Evolutionary conservation across 2,797 vertebrate species (phyloP), one percentile per base, ranked within the genome.

Genomic region (Smutsia gigantea): DNA sequence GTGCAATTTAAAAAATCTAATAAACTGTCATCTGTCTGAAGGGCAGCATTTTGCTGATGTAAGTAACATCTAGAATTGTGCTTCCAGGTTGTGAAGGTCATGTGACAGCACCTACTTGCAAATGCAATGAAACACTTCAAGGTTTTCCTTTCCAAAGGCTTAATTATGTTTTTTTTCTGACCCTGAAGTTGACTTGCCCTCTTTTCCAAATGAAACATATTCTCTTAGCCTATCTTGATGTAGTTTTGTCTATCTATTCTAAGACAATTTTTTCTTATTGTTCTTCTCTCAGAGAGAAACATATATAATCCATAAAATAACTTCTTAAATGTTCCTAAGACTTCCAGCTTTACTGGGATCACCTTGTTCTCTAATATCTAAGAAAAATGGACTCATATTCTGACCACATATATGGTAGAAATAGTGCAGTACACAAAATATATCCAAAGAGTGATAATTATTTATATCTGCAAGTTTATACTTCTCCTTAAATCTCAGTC

Each of bases 1-100:
- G 66, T 51, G 1, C 5, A 94, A 81, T 82, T 96, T 84, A 34
- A 69, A 93, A 81, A 94, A 91, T 93, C 59, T 74, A 93, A 95
- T 97, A 64, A 94, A 63, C 68, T 77, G n/a, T 23, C 82, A 66
- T 57, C 59, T 95, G 31, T 92, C 59, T 90, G 90, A 89, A 97
- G 55, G 68, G 49, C 2, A 94, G 19, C 4, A 39, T 75, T 90
- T 97, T 97, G 82, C 74, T 97, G 61, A 94, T 8, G 37, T 49
- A 96, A 42, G 46, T 34, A 55, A 34, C 29, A 94, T 23, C 37
- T 84, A 64, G 0, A 95, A 92, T 64, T 93, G 0, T 94, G 94
- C 91, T 46, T 61, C 10, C 10, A 3, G 4, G 7, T 61, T 81
- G 8, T 12, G 21, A 2, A 81, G 63, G 59, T 15, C 55, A 1